Evolutionary conservation across 1,140 invertebrate genomes (phyloP), one percentile per base, ranked within the genome.

Genomic region (Neodiprion lecontei): DNA sequence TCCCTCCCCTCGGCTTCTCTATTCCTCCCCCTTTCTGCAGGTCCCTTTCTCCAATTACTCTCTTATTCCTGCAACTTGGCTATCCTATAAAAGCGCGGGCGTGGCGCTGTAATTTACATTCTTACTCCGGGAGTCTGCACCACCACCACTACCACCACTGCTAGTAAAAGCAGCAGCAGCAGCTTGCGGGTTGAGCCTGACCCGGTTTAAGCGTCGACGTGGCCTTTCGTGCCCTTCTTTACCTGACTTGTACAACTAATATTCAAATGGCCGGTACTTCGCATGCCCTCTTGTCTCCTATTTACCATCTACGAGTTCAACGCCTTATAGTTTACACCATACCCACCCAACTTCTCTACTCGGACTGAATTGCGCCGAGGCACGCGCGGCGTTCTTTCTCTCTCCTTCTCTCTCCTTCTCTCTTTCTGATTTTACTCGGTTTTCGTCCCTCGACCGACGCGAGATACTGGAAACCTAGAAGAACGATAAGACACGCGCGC

Each of bases 221-320:
- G 11, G 11, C 53, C 53, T 61, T 61, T 61, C 5, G 28, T 40
- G 28, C 28, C 28, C 28, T 40, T 40, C 28, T 40, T 12, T 61
- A 61, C 53, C 11, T 61, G n/a, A 5, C 53, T 61, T 61, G 53
- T 61, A 61, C 53, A 61, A 61, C 53, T 61, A 61, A 61, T 61
- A 61, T 61, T 61, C 53, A 61, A 61, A 61, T 61, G n/a, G 53
- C n/a, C 53, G 53, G 53, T 61, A 61, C 11, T 61, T 40, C 5
- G 28, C 28, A 40, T 61, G 53, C 53, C 53, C 53, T 61, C 53
- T 61, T 61, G 53, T 61, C 53, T 61, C 7, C 53, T 61, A 61
- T 61, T 61, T 61, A 61, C 53, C 53, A 61, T 61, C 53, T 61
- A 61, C 53, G 5, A 61, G 53, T 61, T 61, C 53, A 61, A 61